phyloP scores from a whole-genome alignment of 2,113 vertebrate species.

The Edolisoma coerulescens region DNA sequence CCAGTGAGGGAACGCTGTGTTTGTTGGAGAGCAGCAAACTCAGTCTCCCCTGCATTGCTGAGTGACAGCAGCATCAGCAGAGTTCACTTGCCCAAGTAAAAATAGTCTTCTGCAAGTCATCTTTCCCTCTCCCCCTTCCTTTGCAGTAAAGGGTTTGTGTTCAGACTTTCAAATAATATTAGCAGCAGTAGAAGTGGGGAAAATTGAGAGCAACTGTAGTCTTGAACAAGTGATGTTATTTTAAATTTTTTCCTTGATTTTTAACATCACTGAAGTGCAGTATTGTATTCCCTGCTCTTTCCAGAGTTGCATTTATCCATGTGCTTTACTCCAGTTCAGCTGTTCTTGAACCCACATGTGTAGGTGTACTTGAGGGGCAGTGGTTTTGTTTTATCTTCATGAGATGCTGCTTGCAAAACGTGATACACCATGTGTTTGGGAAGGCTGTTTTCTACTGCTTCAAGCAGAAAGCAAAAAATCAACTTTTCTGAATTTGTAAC shows the following conservation, averaged over 20 bases:
- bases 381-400: background rate
- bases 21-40: background rate
- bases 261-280: background rate
- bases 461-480: background rate
- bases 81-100: background rate
- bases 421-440: background rate
- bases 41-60: background rate
- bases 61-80: background rate
- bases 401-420: background rate
- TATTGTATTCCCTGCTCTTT: background rate
- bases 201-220: background rate
- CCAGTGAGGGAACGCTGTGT: background rate
- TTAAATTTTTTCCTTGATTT: background rate
- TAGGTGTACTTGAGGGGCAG: background rate
- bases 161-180: background rate
- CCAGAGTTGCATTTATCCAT: background rate
- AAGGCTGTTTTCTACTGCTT: background rate
- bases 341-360: rapidly evolving
- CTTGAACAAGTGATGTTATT: background rate
- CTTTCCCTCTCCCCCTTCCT: background rate
- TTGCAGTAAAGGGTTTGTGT: background rate
- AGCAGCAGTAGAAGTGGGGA: background rate
- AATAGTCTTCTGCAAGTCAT: background rate
- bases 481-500: background rate
- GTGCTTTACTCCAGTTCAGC: background rate